Conservation (phyloP, 2,888 invertebrate species). For the Aleiodes leptofemur region DNA sequence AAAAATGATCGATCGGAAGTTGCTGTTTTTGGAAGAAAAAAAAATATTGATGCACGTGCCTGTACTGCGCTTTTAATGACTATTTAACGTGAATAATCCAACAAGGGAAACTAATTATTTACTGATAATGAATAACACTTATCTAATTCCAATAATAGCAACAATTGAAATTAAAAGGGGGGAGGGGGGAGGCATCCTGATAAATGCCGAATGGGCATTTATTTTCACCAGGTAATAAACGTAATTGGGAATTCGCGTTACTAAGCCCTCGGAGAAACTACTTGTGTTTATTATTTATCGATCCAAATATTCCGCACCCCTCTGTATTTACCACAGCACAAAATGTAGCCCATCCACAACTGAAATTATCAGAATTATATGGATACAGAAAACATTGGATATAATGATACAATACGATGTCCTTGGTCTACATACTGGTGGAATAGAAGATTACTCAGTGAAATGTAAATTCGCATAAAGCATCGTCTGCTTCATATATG, state of each 20-base stretch:
- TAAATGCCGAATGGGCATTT: slow-evolving; percentile 3
- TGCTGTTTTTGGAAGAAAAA: no score
- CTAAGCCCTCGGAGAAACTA: slow-evolving; percentile 32
- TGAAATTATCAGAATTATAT: slow-evolving; percentile 47
- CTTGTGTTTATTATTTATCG: slow-evolving; percentile 48
- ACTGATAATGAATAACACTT: no score
- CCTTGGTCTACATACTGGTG: background rate
- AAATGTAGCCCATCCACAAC: slow-evolving; percentile 34
- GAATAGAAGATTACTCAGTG: slow-evolving; percentile 44
- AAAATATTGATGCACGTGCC: no score
- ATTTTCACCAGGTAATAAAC: slow-evolving; percentile 33
- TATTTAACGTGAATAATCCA: no score
- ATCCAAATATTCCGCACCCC: slow-evolving; percentile 28
- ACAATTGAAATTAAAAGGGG: slow-evolving; percentile 1
- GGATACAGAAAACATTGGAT: slow-evolving; percentile 27
- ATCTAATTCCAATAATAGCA: no score
- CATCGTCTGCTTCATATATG: slow-evolving; percentile 1
- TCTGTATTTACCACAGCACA: slow-evolving; percentile 11
- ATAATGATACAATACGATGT: slow-evolving; percentile 25
- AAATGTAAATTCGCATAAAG: slow-evolving; percentile 36
- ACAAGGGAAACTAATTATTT: no score
- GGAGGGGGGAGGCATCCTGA: background rate
- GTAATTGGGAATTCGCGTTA: slow-evolving; percentile 21
- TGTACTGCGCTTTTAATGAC: no score
- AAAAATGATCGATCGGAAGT: no score